Base-by-base conservation (phyloP, 2,113 vertebrate genomes). In the Rostratula benghalensis region DNA sequence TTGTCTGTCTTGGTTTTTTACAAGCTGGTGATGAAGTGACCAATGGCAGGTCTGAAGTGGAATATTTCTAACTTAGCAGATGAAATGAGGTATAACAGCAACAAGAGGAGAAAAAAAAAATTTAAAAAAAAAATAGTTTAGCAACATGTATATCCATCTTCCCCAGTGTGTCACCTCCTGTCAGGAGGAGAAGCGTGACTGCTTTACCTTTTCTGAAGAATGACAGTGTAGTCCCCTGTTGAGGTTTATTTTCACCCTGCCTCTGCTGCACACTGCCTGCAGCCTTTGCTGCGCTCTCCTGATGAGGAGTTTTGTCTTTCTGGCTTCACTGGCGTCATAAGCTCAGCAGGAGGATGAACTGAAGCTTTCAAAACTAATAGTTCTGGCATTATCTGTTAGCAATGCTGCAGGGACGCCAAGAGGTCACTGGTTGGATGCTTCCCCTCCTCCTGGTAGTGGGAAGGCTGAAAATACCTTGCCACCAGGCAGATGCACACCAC, bases 361-460 rank as follows among this genome's bases (percentile, higher is more conserved):
- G 77, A 74, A 89, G 80, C 80, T 93, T 91, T 94, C 73, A 39
- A 77, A 93, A 77, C 50, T 61, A 78, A 81, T 53, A 91, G 54
- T 87, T 73, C 64, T 83, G 54, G 51, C 59, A 35, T 64, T 89
- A 70, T 13, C 71, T 37, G 33, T 86, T 80, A 92, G 39, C 39
- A 71, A 24, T 11, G 45, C 79, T 30, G 3, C n/a, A 50, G 69
- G 90, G 87, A 74, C 7, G 11, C 89, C 64, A 43, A 70, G 81
- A 83, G 68, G 54, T 89, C 91, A 70, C 28, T 28, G 13, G 51
- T 2, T 74, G n/a, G 73, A 41, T 89, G n/a, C 41, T 83, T 91
- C 50, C 35, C 46, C 81, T 83, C 73, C 46, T 83, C 64, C 37
- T 2, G 1, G 31, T 25, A n/a, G 25, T 2, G 22, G 20, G 46